Percentiles rank a stretch among this genome's conserved stretches.
phyloP scores from a whole-genome alignment of 2,888 invertebrate genomes.

The Cryptocheilus praepositus region DNA sequence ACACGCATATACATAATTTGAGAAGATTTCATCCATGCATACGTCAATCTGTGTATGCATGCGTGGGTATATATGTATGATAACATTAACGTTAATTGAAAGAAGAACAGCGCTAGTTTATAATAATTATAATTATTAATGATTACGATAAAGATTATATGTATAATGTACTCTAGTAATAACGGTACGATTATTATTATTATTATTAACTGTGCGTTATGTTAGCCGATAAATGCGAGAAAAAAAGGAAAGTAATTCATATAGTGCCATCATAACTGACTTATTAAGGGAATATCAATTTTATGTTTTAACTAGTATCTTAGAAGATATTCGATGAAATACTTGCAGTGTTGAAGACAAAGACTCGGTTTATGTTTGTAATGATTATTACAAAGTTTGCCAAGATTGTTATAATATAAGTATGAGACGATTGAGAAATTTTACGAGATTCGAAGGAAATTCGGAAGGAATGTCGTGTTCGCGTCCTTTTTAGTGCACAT shows the following conservation, averaged over 20 bases:
- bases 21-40: conserved; percentile 21
- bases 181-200: conserved; percentile 40
- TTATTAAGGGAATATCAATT: conserved; percentile 63
- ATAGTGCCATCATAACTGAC: conserved; percentile 72
- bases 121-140: conserved; percentile 36
- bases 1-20: conserved; percentile 25
- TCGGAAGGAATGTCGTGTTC: conserved; percentile 37
- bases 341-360: conserved; percentile 59
- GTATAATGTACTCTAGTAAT: conserved; percentile 34
- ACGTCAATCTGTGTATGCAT: conserved; percentile 23
- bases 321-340: conserved; percentile 50
- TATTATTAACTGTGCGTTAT: conserved; percentile 57
- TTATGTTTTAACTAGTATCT: conserved; percentile 42
- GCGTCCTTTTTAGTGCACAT: conserved; percentile 50
- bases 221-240: conserved; percentile 50
- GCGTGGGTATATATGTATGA: conserved; percentile 59
- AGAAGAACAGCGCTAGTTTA: conserved; percentile 14
- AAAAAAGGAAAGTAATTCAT: conserved; percentile 66
- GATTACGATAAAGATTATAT: conserved; percentile 31
- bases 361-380: conserved; percentile 63
- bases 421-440: conserved; percentile 40
- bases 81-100: conserved; percentile 34
- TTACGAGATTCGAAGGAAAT: conserved; percentile 34
- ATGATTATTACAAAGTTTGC: conserved; percentile 47
- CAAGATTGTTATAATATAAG: conserved; percentile 42